Evolutionary conservation across 2,113 vertebrate species (phyloP).

Genomic region (Halichoerus grypus): DNA sequence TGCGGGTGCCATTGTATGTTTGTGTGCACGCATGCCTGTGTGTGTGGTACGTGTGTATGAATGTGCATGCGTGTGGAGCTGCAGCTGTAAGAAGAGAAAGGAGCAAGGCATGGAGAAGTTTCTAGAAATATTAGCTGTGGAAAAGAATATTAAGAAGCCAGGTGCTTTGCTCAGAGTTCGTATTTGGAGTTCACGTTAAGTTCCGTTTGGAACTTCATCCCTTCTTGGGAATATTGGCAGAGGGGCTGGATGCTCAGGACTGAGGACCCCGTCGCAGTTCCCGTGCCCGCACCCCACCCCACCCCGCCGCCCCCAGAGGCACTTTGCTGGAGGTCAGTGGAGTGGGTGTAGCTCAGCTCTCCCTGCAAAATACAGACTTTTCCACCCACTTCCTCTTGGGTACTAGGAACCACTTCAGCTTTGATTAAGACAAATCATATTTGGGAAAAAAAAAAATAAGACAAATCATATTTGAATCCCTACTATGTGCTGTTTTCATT

Average conservation of each 20-base stretch:
- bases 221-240: neutral
- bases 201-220: rapidly evolving
- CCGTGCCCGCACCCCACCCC: neutral
- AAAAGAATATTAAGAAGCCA: neutral
- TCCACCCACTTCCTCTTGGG: neutral
- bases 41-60: too few relatives aligned
- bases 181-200: neutral
- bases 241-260: neutral
- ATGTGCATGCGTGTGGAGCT: neutral
- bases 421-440: neutral
- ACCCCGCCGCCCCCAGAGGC: rapidly evolving
- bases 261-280: rapidly evolving
- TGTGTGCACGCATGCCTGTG: rapidly evolving
- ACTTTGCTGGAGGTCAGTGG: neutral
- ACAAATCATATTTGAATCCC: neutral
- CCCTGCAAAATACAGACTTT: neutral
- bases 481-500: neutral
- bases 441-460: neutral
- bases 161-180: neutral
- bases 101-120: neutral
- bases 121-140: neutral
- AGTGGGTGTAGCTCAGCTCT: rapidly evolving
- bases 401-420: neutral
- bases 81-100: neutral
- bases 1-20: neutral